These are phyloP conservation scores for Leptonema lineaticorne DNA, from an alignment of 1,140 invertebrate genomes.

Conservation along the genomic window DNA sequence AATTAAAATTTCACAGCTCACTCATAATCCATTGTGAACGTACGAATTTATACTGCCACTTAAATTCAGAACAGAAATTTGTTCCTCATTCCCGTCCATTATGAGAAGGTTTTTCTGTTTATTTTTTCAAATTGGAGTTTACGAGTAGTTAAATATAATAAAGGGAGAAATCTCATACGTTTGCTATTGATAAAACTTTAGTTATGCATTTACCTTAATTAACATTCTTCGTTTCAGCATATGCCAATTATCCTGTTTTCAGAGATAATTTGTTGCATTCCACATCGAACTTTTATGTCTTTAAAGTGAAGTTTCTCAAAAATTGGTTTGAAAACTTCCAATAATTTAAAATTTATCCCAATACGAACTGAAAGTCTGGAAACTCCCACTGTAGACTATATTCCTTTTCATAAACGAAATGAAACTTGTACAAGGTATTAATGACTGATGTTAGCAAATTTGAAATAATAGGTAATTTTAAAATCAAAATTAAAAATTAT, in stretches of 20 bases:
- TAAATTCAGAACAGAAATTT: not conserved
- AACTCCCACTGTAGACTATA: too few species aligned
- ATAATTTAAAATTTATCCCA: too few species aligned
- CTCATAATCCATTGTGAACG: conserved; percentile 33
- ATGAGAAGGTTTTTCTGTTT: too few species aligned
- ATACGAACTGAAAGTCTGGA: too few species aligned
- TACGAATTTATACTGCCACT: not conserved
- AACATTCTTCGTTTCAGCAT: not conserved
- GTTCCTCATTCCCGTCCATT: not conserved
- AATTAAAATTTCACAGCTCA: conserved; percentile 42
- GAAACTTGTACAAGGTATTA: conserved; percentile 27
- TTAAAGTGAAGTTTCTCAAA: too few species aligned
- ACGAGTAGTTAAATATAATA: not conserved
- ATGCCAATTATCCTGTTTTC: not conserved
- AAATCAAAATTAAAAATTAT: conserved; percentile 8
- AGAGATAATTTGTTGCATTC: conserved; percentile 24
- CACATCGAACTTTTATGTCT: not conserved
- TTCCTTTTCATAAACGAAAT: not conserved
- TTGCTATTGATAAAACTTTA: too few species aligned
- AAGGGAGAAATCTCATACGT: not conserved
- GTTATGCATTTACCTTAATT: not conserved
- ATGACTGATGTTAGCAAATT: conserved; percentile 27
- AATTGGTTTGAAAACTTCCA: too few species aligned
- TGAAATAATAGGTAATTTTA: not conserved
- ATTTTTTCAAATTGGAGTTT: too few species aligned